Conservation (phyloP, 2,113 vertebrate species). For the Asarcornis scutulata region DNA sequence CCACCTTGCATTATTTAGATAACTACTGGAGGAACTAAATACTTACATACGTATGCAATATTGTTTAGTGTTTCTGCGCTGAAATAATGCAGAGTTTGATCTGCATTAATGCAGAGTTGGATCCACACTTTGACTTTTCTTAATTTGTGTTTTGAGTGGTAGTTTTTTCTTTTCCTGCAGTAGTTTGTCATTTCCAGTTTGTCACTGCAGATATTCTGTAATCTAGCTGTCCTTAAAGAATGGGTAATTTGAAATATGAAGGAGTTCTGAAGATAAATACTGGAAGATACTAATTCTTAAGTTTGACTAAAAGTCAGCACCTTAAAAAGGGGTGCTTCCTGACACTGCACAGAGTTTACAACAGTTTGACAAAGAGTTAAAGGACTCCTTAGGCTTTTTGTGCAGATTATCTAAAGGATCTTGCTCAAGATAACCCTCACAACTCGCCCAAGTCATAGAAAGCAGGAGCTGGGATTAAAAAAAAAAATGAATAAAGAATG, state of each 20-base stretch:
- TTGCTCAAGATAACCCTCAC: not conserved
- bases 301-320: not conserved
- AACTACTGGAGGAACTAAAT: not conserved
- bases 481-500: slow-evolving; percentile 16
- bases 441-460: not conserved
- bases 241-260: not conserved
- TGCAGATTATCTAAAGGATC: not conserved
- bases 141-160: not conserved
- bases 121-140: not conserved
- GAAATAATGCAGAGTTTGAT: not conserved
- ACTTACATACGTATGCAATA: not conserved
- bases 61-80: not conserved
- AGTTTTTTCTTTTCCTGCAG: not conserved
- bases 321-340: not conserved
- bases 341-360: not conserved
- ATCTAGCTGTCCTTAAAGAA: not conserved
- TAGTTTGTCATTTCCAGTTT: not conserved
- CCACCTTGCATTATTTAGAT: not conserved
- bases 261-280: not conserved
- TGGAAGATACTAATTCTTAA: not conserved
- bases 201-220: not conserved
- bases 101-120: not conserved
- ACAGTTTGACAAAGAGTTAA: not conserved
- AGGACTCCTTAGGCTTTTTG: not conserved
- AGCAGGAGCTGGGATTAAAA: slow-evolving; percentile 18